Evolutionary conservation across 1,140 invertebrate species (phyloP).

Genomic region (Augochlora pura): DNA sequence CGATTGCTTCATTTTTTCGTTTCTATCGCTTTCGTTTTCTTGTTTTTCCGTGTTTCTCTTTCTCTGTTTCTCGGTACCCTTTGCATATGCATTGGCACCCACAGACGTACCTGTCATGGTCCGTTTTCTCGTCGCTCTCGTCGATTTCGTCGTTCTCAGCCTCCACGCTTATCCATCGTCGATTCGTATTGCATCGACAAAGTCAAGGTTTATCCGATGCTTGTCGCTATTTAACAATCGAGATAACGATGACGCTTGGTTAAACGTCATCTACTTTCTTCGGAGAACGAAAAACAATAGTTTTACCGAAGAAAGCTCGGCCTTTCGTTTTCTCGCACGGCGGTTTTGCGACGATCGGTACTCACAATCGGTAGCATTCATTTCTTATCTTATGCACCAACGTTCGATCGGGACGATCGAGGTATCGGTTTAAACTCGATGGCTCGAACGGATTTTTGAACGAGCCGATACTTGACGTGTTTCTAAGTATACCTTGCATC

Average conservation of each 20-base stretch:
- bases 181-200: too few relatives aligned
- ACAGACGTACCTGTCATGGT: too few relatives aligned
- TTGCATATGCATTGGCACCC: not conserved
- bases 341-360: constrained; percentile 8
- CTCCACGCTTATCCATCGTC: too few relatives aligned
- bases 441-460: too few relatives aligned
- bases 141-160: too few relatives aligned
- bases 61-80: not conserved
- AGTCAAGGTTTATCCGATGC: not conserved
- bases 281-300: constrained; percentile 22
- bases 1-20: constrained; percentile 24
- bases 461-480: not conserved
- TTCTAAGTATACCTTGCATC: constrained; percentile 21
- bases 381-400: too few relatives aligned
- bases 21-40: constrained; percentile 30
- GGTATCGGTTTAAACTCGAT: not conserved
- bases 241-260: constrained; percentile 12
- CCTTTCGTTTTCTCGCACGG: not conserved
- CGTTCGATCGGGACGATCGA: not conserved
- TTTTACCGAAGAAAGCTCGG: constrained; percentile 5
- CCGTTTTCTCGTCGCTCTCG: not conserved
- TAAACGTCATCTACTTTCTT: constrained; percentile 22
- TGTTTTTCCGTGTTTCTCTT: not conserved
- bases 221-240: constrained; percentile 2
- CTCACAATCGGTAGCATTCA: not conserved